Percentiles rank a stretch among this genome's conserved stretches.
Evolutionary conservation across 2,888 invertebrate genomes (phyloP).

Genomic region (Mongoloraphidia duomilia): DNA sequence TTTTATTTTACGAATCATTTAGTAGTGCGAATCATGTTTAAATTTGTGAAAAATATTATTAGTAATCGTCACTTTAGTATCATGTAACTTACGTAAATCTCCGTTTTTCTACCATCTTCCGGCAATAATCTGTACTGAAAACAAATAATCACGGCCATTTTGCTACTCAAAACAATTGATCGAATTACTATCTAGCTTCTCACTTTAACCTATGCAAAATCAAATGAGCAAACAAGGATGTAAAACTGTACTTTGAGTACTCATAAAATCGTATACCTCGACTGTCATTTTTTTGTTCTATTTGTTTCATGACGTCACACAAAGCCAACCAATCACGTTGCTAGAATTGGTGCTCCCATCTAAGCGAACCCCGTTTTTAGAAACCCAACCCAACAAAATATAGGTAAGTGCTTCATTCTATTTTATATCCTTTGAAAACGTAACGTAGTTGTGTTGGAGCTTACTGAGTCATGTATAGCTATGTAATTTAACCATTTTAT

Average conservation of each 20-base stretch:
- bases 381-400: conserved; percentile 6
- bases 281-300: conserved; percentile 5
- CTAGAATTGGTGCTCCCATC: conserved; percentile 28
- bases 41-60: too few species aligned
- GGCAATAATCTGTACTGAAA: too few species aligned
- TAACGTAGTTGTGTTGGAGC: too few species aligned
- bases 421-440: conserved; percentile 3
- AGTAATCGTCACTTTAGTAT: too few species aligned
- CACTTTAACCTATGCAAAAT: not conserved
- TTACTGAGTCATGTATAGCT: too few species aligned
- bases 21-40: too few species aligned
- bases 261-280: not conserved
- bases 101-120: too few species aligned
- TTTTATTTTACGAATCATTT: too few species aligned
- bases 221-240: not conserved
- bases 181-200: not conserved
- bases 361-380: conserved; percentile 29
- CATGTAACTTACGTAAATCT: too few species aligned
- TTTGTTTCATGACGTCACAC: conserved; percentile 22
- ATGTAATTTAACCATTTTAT: too few species aligned
- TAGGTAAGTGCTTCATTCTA: conserved; percentile 6
- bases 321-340: conserved; percentile 26
- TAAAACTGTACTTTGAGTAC: not conserved
- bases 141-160: too few species aligned
- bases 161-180: not conserved